phyloP scores from a whole-genome alignment of 2,113 vertebrate genomes.

The Dolichotis patagonum region DNA sequence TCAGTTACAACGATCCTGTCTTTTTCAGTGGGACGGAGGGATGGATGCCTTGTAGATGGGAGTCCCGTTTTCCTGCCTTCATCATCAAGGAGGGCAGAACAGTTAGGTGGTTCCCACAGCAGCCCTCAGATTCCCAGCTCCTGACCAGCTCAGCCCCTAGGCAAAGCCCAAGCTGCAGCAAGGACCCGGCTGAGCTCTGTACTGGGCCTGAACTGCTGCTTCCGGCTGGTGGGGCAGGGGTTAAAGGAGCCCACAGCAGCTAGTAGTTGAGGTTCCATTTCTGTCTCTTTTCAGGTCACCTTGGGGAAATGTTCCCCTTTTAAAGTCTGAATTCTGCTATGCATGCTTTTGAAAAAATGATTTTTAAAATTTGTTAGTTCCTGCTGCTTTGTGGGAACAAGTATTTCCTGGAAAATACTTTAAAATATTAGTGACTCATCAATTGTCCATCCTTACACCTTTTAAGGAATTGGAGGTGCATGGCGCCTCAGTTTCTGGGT shows the following conservation, averaged over 20 bases:
- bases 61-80: not conserved
- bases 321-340: constrained; percentile 37
- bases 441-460: not conserved
- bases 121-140: not conserved
- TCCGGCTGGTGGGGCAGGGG: not conserved
- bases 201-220: not conserved
- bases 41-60: not conserved
- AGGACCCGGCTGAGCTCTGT: not conserved
- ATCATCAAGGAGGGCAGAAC: constrained; percentile 47
- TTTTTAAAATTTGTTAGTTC: not conserved
- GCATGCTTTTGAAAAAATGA: not conserved
- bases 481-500: not conserved
- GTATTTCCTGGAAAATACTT: not conserved
- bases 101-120: not conserved
- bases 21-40: constrained; percentile 38
- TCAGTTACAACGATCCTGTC: not conserved
- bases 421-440: constrained; percentile 20
- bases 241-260: not conserved
- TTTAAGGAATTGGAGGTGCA: not conserved
- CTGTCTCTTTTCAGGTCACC: constrained; percentile 35
- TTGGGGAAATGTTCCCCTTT: not conserved
- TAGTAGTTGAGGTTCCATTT: constrained; percentile 19
- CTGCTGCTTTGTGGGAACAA: not conserved
- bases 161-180: fast-evolving
- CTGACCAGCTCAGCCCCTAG: not conserved